Evolutionary conservation across 1,140 invertebrate species (phyloP).

Genomic region (Pogonomyrmex barbatus): DNA sequence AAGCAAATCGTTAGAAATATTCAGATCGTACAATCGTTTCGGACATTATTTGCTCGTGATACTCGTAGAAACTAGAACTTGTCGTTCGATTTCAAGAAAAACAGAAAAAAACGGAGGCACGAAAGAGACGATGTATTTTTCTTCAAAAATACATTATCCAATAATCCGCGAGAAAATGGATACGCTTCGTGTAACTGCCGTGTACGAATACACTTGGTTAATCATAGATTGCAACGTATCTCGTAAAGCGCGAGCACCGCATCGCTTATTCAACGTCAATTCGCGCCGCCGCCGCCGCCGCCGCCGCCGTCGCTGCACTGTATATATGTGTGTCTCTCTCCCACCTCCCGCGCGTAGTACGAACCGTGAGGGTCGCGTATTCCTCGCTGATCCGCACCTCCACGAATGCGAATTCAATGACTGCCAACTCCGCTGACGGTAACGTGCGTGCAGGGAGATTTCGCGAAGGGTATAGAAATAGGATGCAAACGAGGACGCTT

Average conservation of each 20-base stretch:
- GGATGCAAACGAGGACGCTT: constrained; percentile 77
- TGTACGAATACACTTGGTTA: background rate
- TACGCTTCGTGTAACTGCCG: background rate
- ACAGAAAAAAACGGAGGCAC: too few relatives aligned
- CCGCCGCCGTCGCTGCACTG: background rate
- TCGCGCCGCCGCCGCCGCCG: background rate
- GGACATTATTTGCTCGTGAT: background rate
- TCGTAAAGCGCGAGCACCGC: constrained; percentile 8
- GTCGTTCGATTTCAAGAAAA: background rate
- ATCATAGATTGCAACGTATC: constrained; percentile 4
- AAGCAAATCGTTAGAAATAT: background rate
- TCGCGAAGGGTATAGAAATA: constrained; percentile 70
- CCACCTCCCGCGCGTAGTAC: background rate
- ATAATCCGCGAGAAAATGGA: background rate
- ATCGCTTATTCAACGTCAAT: constrained; percentile 49
- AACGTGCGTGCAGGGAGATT: constrained; percentile 62
- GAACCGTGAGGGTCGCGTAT: background rate
- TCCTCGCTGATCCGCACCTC: constrained; percentile 1
- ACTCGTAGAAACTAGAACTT: background rate
- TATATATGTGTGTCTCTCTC: background rate
- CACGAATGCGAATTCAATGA: constrained; percentile 55
- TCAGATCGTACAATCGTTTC: background rate
- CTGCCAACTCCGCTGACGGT: constrained; percentile 45
- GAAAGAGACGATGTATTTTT: background rate
- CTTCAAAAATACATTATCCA: background rate